These are phyloP conservation scores for Leptothorax acervorum DNA, from an alignment of 2,888 invertebrate species.

Conservation along the genomic window DNA sequence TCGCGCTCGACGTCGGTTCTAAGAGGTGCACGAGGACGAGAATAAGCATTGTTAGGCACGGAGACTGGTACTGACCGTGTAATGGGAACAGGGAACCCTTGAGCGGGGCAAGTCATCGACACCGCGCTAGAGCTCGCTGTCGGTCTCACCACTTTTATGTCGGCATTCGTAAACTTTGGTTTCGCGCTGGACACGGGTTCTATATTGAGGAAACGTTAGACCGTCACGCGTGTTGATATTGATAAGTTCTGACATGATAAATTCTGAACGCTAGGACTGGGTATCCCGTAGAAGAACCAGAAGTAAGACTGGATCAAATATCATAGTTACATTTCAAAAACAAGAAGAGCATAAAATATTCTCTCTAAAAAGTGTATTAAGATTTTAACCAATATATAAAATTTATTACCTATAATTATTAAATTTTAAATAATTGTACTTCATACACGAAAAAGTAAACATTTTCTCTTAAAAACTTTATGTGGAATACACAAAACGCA, in stretches of 20 bases:
- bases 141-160: slow-evolving; percentile 84
- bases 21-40: slow-evolving; percentile 45
- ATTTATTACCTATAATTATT: neutral
- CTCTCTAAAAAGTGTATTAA: neutral
- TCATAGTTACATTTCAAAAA: neutral
- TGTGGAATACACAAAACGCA: neutral
- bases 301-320: neutral
- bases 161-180: slow-evolving; percentile 89
- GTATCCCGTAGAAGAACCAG: slow-evolving; percentile 48
- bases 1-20: slow-evolving; percentile 83
- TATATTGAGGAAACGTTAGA: slow-evolving; percentile 76
- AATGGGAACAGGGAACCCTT: slow-evolving; percentile 87
- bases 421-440: neutral
- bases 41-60: slow-evolving; percentile 53
- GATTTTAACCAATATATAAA: neutral
- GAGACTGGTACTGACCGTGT: slow-evolving; percentile 81
- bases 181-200: slow-evolving; percentile 91
- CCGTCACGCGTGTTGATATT: neutral
- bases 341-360: neutral
- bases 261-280: slow-evolving; percentile 62
- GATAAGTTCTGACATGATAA: neutral
- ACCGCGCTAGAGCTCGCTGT: slow-evolving; percentile 82
- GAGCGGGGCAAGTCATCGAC: slow-evolving; percentile 86
- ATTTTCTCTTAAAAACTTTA: neutral
- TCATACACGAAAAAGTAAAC: neutral